phyloP scores from a whole-genome alignment of 2,113 vertebrate genomes.

The Cyprinodon variegatus region DNA sequence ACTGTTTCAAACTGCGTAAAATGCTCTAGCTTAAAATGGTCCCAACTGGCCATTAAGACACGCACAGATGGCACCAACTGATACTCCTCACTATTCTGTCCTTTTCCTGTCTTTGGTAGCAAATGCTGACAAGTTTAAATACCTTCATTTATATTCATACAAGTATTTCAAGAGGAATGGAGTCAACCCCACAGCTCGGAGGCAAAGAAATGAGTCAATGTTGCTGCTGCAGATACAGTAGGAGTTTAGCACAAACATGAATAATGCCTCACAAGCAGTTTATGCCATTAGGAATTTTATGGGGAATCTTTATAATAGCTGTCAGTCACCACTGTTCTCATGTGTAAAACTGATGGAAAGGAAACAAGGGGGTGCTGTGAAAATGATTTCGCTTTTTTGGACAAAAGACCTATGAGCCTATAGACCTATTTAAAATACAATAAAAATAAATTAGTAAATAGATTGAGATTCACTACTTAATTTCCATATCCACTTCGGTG shows the following conservation, averaged over 20 bases:
- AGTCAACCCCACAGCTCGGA: slow-evolving; percentile 63
- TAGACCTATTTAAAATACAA: too few relatives aligned
- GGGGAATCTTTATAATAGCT: slow-evolving; percentile 14
- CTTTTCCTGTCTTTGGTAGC: slow-evolving; percentile 55
- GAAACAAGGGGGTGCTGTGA: slow-evolving; percentile 6
- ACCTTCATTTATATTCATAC: slow-evolving; percentile 76
- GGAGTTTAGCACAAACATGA: slow-evolving; percentile 54
- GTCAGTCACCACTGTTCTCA: slow-evolving; percentile 54
- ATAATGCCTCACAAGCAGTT: slow-evolving; percentile 59
- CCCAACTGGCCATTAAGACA: slow-evolving; percentile 61
- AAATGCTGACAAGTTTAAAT: slow-evolving; percentile 69
- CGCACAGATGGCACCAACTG: slow-evolving; percentile 65
- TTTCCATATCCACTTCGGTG: too few relatives aligned
- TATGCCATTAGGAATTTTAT: slow-evolving; percentile 45
- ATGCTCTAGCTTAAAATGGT: slow-evolving; percentile 54
- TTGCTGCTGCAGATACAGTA: slow-evolving; percentile 60
- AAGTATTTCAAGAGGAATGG: slow-evolving; percentile 65
- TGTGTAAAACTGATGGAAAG: slow-evolving; percentile 22
- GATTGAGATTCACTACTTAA: too few relatives aligned
- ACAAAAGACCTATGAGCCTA: too few relatives aligned
- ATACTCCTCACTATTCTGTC: slow-evolving; percentile 55
- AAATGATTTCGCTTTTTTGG: too few relatives aligned
- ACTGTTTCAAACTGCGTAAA: slow-evolving; percentile 40
- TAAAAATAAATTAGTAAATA: too few relatives aligned
- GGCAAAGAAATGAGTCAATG: slow-evolving; percentile 69